A percentile compares a stretch with the other conserved stretches of the same genome.
These are phyloP conservation scores for Pomacea canaliculata DNA, from an alignment of 2,888 invertebrate species.

Conservation along the genomic window DNA sequence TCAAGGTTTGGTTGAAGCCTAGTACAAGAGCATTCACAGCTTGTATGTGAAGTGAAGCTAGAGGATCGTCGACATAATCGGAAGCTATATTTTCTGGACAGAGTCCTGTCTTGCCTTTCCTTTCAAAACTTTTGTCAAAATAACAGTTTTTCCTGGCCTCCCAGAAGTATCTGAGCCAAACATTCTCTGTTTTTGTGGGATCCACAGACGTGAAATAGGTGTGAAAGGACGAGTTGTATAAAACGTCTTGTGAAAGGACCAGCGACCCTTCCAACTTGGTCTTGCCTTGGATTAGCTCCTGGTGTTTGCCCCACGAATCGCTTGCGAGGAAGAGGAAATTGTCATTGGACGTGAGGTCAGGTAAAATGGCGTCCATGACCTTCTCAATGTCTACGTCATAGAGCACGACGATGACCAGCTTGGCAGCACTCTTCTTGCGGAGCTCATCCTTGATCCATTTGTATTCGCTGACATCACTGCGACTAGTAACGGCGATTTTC, in stretches of 20 bases:
- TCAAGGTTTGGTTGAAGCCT: slow-evolving; percentile 5
- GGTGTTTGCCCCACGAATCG: slow-evolving; percentile 4
- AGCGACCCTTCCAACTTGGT: slow-evolving; percentile 1
- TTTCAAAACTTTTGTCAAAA: slow-evolving; percentile 39
- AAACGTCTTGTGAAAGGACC: slow-evolving; percentile 17
- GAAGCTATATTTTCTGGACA: slow-evolving; percentile 1
- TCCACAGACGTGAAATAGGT: slow-evolving; percentile 8
- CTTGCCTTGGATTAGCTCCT: background rate
- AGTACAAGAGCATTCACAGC: slow-evolving; percentile 1
- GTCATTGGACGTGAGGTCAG: background rate
- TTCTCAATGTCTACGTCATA: slow-evolving; percentile 7
- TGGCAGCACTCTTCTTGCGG: background rate
- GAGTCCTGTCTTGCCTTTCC: slow-evolving; percentile 5
- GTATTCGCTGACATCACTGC: background rate
- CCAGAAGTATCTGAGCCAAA: slow-evolving; percentile 39
- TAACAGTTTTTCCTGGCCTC: slow-evolving; percentile 38
- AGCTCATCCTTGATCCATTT: slow-evolving; percentile 1
- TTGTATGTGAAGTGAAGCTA: slow-evolving; percentile 10
- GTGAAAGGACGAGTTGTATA: background rate
- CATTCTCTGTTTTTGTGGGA: slow-evolving; percentile 13
- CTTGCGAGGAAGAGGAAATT: slow-evolving; percentile 13
- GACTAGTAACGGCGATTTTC: background rate
- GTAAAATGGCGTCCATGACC: slow-evolving; percentile 18
- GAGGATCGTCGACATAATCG: background rate
- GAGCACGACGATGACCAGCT: slow-evolving; percentile 9